Percentiles rank a stretch among this genome's conserved stretches.
These are phyloP conservation scores for Pollenia amentaria DNA, from an alignment of 2,888 invertebrate genomes.

Conservation along the genomic window DNA sequence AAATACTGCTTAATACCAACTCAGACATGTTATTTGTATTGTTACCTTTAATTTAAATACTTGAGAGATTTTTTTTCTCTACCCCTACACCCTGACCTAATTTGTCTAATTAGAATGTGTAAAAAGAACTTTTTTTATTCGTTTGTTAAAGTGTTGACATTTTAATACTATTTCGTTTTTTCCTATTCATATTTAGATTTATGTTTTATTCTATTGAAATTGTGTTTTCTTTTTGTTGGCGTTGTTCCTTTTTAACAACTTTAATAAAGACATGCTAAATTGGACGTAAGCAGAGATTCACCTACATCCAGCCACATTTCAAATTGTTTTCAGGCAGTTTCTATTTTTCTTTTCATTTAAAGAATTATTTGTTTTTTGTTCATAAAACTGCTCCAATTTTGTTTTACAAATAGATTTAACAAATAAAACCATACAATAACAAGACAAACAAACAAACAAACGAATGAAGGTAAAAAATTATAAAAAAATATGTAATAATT, in stretches of 20 bases:
- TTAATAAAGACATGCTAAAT: conserved; percentile 64
- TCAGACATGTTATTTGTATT: background rate
- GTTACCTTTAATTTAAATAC: background rate
- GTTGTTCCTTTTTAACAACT: conserved; percentile 23
- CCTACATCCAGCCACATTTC: conserved; percentile 45
- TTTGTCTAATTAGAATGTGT: conserved; percentile 36
- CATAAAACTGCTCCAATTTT: conserved; percentile 63
- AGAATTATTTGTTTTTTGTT: background rate
- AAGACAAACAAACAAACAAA: conserved; percentile 43
- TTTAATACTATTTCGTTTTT: conserved; percentile 1
- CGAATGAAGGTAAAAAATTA: background rate
- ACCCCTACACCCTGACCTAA: conserved; percentile 27
- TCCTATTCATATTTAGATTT: conserved; percentile 34
- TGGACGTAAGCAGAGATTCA: conserved; percentile 67
- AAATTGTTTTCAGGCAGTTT: conserved; percentile 16
- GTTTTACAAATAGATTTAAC: conserved; percentile 65
- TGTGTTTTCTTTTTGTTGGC: background rate
- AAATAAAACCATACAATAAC: conserved; percentile 60
- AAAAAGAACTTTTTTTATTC: background rate
- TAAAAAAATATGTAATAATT: conserved; percentile 30
- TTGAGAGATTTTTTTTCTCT: background rate
- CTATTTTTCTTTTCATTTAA: conserved; percentile 21
- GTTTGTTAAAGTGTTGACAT: conserved; percentile 26
- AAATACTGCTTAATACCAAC: background rate
- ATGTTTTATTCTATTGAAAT: conserved; percentile 38